These are phyloP conservation scores for Zaprionus tsacasi DNA, from an alignment of 1,140 invertebrate genomes.

Conservation along the genomic window DNA sequence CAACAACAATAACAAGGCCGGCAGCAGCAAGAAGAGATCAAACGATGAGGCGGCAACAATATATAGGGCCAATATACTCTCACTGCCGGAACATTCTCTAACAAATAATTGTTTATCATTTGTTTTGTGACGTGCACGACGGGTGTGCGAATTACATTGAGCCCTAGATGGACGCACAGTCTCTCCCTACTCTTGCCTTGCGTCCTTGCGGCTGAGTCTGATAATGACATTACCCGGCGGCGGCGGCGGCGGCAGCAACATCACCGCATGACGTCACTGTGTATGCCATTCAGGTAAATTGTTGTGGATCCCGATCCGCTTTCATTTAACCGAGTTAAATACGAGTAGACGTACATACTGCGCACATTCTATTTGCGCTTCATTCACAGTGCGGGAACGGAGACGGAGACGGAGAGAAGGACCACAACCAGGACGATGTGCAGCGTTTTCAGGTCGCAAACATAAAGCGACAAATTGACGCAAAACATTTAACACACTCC, in stretches of 20 bases:
- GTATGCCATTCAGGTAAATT: conserved; percentile 42
- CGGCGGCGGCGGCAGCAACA: conserved; percentile 40
- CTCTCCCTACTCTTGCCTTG: neutral
- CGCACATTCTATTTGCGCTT: conserved; percentile 36
- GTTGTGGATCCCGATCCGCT: conserved; percentile 19
- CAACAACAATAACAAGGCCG: conserved; percentile 7
- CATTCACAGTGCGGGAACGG: conserved; percentile 33
- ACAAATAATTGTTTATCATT: conserved; percentile 80
- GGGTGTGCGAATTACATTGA: conserved; percentile 49
- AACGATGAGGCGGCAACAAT: conserved; percentile 36
- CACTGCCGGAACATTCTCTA: conserved; percentile 46
- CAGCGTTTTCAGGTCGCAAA: conserved; percentile 51
- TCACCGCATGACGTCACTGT: conserved; percentile 61
- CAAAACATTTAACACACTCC: conserved; percentile 76
- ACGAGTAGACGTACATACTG: neutral
- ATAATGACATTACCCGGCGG: conserved; percentile 71
- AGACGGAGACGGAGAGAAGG: neutral
- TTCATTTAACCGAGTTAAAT: conserved; percentile 47
- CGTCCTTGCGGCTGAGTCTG: conserved; percentile 72
- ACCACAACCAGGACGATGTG: neutral
- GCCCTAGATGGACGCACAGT: conserved; percentile 13
- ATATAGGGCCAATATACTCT: conserved; percentile 55
- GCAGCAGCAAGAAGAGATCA: conserved; percentile 66
- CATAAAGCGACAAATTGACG: conserved; percentile 78
- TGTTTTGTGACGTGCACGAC: conserved; percentile 64